Base-by-base conservation (phyloP, 2,797 vertebrate genomes). In the Distichodus sexfasciatus region DNA sequence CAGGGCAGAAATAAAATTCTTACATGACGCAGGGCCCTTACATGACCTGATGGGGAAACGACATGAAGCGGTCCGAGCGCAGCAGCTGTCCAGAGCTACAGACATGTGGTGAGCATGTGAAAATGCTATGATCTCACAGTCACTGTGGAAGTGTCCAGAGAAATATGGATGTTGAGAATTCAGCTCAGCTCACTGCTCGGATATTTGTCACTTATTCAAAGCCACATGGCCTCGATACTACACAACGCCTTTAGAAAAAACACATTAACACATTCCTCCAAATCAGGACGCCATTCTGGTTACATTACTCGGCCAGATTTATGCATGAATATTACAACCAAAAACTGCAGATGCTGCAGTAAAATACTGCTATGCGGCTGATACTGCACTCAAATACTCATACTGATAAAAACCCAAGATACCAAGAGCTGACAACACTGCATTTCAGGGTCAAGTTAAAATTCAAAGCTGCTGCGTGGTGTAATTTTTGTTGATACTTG, bases 81-180 rank as follows among this genome's bases (percentile, higher is more conserved):
- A 8, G 10, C 40, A 65, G 62, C 36, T 33, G 35, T 51, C 28
- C 24, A 17, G 17, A 33, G 60, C 63, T 66, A 68, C 46, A 58
- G 63, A 74, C 47, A 77, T 57, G 31, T 74, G 76, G 63, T 67
- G 67, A n/a, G 33, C 38, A 50, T 14, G 47, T 74, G 71, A 59
- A 58, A 77, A 74, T 76, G 66, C 58, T 4, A 43, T 46, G 64
- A 53, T 38, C 38, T 64, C 64, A 51, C 24, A 15, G 65, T 57
- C 28, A n/a, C 50, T 1, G 26, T 58, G 23, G 43, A 68, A 28
- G 57, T 36, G 17, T 46, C 31, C 41, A n/a, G 12, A 24, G 21
- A 53, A 65, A 21, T 15, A 66, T 40, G 33, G 29, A 28, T 28
- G 2, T 3, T 1, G 36, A 29, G 8, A 10, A 31, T 70, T 65